Evolutionary conservation across 2,113 vertebrate species (phyloP), one percentile per base, ranked within the genome.

Genomic region (Steatornis caripensis): DNA sequence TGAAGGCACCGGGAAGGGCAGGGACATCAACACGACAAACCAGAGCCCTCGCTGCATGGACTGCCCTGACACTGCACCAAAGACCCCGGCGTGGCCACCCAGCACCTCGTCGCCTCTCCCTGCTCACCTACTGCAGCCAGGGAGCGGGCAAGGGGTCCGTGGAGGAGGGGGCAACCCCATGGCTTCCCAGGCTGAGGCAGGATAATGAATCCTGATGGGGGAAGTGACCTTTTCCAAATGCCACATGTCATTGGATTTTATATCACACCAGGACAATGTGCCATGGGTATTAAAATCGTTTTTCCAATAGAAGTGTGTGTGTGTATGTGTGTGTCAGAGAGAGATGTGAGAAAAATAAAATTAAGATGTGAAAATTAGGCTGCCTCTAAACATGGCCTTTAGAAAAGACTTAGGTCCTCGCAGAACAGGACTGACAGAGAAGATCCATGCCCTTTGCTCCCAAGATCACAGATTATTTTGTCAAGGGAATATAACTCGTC

Each of bases 241-340:
- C 99, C 99, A 99, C 99, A 99, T 99, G 99, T 99, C 99, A 99
- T 98, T 98, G 98, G 99, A 99, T 99, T 99, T 99, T 99, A 99
- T 99, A 99, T 99, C 99, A 99, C 98, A 99, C 98, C 98, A 98
- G 97, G 98, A 99, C 99, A 99, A 99, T 99, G 99, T 99, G 98
- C 99, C 99, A 99, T 98, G 98, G 98, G 98, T 99, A 99, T 99
- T 99, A 99, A 99, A 99, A 99, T 99, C 98, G 98, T 99, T 99
- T 99, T 98, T 98, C 98, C 98, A 99, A 98, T 98, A 99, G 98
- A 98, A 99, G 98, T 98, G 99, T 98, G 98, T 96, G 51, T 91
- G 93, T 98, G 96, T 36, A 48, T 92, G 69, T 77, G 98, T 98
- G 82, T 98, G 97, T 96, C 97, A 98, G 98, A 89, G 91, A 91